Base-by-base conservation (phyloP, 2,888 invertebrate genomes). In the Villa cingulata region DNA sequence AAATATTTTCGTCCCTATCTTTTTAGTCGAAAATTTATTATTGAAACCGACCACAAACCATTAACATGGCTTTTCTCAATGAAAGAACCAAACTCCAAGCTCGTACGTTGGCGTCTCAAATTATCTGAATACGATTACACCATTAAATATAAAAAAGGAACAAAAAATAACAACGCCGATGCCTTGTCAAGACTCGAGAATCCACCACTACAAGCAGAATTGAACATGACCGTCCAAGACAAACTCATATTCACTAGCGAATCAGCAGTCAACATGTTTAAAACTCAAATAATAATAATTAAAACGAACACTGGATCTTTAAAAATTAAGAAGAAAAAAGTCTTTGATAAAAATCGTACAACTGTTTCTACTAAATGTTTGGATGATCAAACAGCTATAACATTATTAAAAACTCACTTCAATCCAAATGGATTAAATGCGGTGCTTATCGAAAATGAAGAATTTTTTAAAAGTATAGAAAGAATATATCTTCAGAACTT, bases 121-220 rank as follows among this genome's bases (percentile, higher is more conserved):
- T 23, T 46, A 6, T 39, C 39, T n/a, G 46, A 46, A n/a, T n/a
- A n/a, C n/a, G n/a, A n/a, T n/a, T n/a, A n/a, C n/a, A n/a, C n/a
- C n/a, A n/a, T n/a, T n/a, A 38, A 41, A 18, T 56, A 55, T 18
- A 54, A 56, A 45, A 57, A 54, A 43, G 51, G 55, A 20, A 44
- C 19, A 15, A 15, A 36, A 18, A 54, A 54, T 17, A 19, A 41
- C 9, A 52, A 51, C 27, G 51, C 52, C 2, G 53, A 54, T 23
- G 49, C 50, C 6, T 37, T 53, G 7, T 42, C 45, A 2, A 29
- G 50, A 32, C 43, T 50, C 27, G 37, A 32, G 3, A 23, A 42
- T 16, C 9, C 32, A 27, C 12, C n/a, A n/a, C n/a, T n/a, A n/a
- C n/a, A 2, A 32, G 39, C 9, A 27, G 9, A 27, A 6, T 9